These are phyloP conservation scores for Lepus oiostolus DNA, from an alignment of 2,797 vertebrate genomes.

Conservation along the genomic window DNA sequence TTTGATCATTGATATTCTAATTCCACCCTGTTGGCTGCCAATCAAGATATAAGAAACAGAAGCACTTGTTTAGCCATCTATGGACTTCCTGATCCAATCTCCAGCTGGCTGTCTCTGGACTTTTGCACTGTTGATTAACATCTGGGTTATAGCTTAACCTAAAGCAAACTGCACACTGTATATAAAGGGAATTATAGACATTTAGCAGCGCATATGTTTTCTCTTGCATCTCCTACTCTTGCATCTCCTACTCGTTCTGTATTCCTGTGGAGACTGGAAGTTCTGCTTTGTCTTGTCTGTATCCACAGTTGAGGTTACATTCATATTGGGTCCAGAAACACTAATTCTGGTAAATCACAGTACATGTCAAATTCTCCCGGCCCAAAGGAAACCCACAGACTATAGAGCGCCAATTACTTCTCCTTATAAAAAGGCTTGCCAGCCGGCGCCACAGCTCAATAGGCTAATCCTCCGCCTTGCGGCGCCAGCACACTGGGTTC, in stretches of 20 bases:
- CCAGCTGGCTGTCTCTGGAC: background rate
- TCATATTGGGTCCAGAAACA: background rate
- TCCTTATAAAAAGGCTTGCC: conserved; percentile 21
- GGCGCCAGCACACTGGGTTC: no score
- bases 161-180: background rate
- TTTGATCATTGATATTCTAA: background rate
- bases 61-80: background rate
- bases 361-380: conserved; percentile 26
- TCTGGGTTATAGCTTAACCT: background rate
- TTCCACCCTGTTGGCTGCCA: background rate
- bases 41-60: background rate
- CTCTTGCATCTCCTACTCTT: no score
- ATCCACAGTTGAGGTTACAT: background rate
- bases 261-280: background rate
- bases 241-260: background rate
- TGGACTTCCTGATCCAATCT: background rate
- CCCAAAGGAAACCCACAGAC: background rate
- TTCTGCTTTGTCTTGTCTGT: background rate
- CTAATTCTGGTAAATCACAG: background rate
- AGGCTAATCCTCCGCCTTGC: no score
- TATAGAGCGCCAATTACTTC: background rate
- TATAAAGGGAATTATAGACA: background rate
- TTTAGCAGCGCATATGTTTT: background rate
- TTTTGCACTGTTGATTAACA: background rate
- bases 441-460: no score